Evolutionary conservation across 2,797 vertebrate species (phyloP).

Genomic region (Squalus acanthias): DNA sequence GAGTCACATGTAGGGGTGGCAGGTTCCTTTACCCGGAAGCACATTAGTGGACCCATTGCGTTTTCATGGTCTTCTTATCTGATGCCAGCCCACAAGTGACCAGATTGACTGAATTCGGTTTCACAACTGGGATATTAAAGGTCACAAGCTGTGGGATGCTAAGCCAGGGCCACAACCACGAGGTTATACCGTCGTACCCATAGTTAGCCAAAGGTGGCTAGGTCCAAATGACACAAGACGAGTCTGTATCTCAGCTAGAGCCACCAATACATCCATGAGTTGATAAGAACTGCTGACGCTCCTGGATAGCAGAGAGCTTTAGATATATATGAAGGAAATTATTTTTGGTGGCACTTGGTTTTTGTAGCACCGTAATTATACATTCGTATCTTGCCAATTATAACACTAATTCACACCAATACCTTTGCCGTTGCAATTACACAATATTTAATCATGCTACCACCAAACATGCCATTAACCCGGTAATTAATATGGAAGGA

Average conservation of each 20-base stretch:
- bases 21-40: not conserved
- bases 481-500: not conserved
- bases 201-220: not conserved
- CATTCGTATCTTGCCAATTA: not conserved
- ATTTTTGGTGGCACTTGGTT: not conserved
- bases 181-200: not conserved
- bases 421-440: not conserved
- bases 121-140: not conserved
- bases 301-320: not conserved
- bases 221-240: not conserved
- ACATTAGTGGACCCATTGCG: not conserved
- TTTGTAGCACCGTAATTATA: not conserved
- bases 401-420: not conserved
- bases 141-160: not conserved
- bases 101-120: not conserved
- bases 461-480: not conserved
- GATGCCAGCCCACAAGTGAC: not conserved
- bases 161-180: not conserved
- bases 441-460: not conserved
- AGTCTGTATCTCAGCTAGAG: not conserved
- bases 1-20: not conserved
- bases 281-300: not conserved
- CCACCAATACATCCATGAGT: not conserved
- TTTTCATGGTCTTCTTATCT: not conserved
- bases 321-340: not conserved